Base-by-base conservation (phyloP, 2,113 vertebrate genomes). In the Leptobrachium leishanense region DNA sequence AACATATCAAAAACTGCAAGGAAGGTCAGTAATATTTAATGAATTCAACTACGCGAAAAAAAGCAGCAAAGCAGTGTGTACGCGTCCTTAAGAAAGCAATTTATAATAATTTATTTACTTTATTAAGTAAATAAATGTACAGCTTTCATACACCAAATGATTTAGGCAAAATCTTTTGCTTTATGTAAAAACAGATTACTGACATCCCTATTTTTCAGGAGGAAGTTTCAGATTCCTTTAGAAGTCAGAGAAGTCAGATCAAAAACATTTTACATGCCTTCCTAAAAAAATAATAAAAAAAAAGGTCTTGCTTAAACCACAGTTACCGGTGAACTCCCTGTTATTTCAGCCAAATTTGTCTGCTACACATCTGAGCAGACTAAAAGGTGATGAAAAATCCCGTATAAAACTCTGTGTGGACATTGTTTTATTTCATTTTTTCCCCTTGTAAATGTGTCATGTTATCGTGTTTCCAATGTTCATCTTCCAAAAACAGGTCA, bases 291-390 rank as follows among this genome's bases (percentile, higher is more conserved):
- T 54, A 55, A 62, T 53, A 31, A 70, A 70, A 43, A 43, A 69
- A 72, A 31, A 72, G 46, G 20, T 63, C 43, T 74, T 39, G 64
- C 57, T 74, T 53, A 68, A 74, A 80, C 77, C 77, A 68, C 77
- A 80, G 66, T 80, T 66, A 80, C 77, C 71, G 77, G 77, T 80
- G 77, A 79, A 80, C 71, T 80, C 77, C 77, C 71, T 59, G 71
- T 80, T 68, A 59, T 59, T 80, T 74, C n/a, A 68, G 70, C 70
- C 77, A 73, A 73, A 54, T 79, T 31, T 79, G 77, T 79, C 72
- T 74, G 72, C 72, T 64, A 39, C 39, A 44, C 39, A 59, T 68
- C 77, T 80, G 15, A 57, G 69, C 64, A 80, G 53, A 66, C 46
- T 44, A 74, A 68, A 76, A 76, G 77, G 77, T 80, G 77, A 74